Base-by-base conservation (phyloP, 2,797 vertebrate genomes). In the Platyrinchus mystaceus region DNA sequence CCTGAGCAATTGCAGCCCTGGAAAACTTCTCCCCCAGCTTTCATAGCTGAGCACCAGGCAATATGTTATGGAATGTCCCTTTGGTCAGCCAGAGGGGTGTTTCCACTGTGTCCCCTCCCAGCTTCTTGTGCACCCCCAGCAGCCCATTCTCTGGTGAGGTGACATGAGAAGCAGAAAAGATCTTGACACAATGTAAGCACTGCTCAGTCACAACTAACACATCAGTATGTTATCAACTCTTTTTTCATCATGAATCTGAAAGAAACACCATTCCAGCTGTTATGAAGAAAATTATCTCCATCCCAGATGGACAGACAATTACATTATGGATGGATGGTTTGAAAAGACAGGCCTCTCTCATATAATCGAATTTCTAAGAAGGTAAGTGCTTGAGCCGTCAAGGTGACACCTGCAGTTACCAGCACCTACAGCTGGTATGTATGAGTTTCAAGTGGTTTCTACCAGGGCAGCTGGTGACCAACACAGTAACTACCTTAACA, bases 371-470 rank as follows among this genome's bases (percentile, higher is more conserved):
- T 13, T 64, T 62, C 11, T 60, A 41, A 46, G 39, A 44, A 60
- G 27, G 10, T 30, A 44, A 75, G 1, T 0, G 9, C 6, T 52
- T 75, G 14, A 49, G 58, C 37, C 7, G 23, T 16, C 32, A 59
- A 15, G 0, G 0, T 52, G 63, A 7, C 27, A 62, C 4, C 6
- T 69, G 55, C 18, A 58, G 27, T 67, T 56, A 50, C 26, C 44
- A 81, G 22, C n/a, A 62, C 15, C n/a, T 68, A 8, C 6, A 44
- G 26, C n/a, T 58, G 27, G 3, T 43, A 21, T 46, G 11, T 55
- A 12, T 2, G 41, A 83, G 22, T 77, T 83, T 84, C 37, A 67
- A 21, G 37, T 24, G 6, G 7, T 37, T 82, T 83, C 20, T 56
- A 46, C 8, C 2, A 36, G 32, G 28, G 9, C 18, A 71, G n/a